These are phyloP conservation scores for Zenarchopterus dispar DNA, from an alignment of 2,797 vertebrate genomes.

Conservation along the genomic window DNA sequence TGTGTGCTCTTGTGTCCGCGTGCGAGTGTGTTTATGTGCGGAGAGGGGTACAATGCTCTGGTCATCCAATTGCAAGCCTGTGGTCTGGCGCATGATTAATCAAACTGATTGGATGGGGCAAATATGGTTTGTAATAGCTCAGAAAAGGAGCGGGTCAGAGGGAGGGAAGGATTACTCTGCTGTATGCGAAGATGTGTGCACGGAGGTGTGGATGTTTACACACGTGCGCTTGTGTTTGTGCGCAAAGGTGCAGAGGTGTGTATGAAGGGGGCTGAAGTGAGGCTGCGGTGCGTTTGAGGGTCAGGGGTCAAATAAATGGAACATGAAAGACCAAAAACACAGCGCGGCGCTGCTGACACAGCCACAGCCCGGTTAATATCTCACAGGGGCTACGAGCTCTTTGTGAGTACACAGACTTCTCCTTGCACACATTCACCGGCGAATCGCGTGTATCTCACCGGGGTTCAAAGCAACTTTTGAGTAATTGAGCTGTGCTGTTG, in stretches of 20 bases:
- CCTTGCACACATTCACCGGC: constrained; percentile 38
- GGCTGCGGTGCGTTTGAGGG: constrained; percentile 64
- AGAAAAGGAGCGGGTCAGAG: constrained; percentile 85
- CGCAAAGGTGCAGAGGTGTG: constrained; percentile 54
- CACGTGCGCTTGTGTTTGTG: constrained; percentile 27
- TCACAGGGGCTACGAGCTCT: constrained; percentile 62
- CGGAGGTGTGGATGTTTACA: constrained; percentile 34
- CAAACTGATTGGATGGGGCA: constrained; percentile 93
- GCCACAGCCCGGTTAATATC: constrained; percentile 78
- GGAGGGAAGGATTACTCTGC: constrained; percentile 77
- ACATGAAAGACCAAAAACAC: constrained; percentile 79
- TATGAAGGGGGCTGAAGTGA: constrained; percentile 46
- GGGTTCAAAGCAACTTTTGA: constrained; percentile 61
- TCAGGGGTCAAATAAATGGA: constrained; percentile 83
- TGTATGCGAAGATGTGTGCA: constrained; percentile 56
- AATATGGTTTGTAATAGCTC: constrained; percentile 87
- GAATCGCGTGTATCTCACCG: constrained; percentile 58
- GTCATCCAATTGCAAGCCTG: constrained; percentile 92
- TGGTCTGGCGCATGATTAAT: constrained; percentile 91
- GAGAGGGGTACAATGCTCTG: constrained; percentile 63
- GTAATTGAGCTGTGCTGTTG: constrained; percentile 76
- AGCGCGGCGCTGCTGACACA: constrained; percentile 74
- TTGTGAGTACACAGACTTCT: constrained; percentile 35
- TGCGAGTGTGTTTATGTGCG: constrained; percentile 43
- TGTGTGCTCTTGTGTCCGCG: constrained; percentile 43